Conservation (phyloP, 2,797 vertebrate genomes). For the Acrocephalus scirpaceus region DNA sequence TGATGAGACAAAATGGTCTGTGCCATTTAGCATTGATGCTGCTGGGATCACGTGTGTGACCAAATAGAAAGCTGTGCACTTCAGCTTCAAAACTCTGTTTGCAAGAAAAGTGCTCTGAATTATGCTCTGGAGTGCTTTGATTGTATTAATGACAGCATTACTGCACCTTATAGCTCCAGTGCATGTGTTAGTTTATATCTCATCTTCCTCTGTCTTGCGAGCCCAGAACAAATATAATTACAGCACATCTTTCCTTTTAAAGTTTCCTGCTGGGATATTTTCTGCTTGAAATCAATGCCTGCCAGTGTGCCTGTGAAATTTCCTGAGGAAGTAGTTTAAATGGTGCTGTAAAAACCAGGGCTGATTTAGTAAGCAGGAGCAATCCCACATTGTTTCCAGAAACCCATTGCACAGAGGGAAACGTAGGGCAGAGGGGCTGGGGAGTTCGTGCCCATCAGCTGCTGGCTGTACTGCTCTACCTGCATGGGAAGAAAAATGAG, state of each 20-base stretch:
- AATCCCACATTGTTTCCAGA: constrained; percentile 41
- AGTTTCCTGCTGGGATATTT: constrained; percentile 69
- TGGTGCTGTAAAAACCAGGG: constrained; percentile 32
- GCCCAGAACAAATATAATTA: constrained; percentile 55
- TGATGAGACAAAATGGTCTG: not conserved
- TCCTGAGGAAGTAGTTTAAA: constrained; percentile 74
- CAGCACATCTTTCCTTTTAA: constrained; percentile 66
- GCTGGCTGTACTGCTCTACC: not conserved
- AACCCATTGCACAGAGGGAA: not conserved
- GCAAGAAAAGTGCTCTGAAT: constrained; percentile 4
- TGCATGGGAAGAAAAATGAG: not conserved
- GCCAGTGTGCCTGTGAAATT: constrained; percentile 64
- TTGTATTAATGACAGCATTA: constrained; percentile 29
- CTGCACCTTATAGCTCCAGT: not conserved
- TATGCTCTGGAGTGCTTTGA: not conserved
- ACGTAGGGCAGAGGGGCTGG: not conserved
- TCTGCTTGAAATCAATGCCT: constrained; percentile 70
- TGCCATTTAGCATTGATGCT: not conserved
- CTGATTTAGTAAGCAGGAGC: constrained; percentile 56
- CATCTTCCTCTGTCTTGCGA: not conserved
- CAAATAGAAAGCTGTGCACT: not conserved
- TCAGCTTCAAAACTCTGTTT: not conserved
- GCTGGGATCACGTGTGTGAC: rapidly evolving
- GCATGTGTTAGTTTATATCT: not conserved
- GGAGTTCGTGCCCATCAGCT: not conserved